Evolutionary conservation across 2,797 vertebrate genomes (phyloP).

Genomic region (Paedocypris micromegethes): DNA sequence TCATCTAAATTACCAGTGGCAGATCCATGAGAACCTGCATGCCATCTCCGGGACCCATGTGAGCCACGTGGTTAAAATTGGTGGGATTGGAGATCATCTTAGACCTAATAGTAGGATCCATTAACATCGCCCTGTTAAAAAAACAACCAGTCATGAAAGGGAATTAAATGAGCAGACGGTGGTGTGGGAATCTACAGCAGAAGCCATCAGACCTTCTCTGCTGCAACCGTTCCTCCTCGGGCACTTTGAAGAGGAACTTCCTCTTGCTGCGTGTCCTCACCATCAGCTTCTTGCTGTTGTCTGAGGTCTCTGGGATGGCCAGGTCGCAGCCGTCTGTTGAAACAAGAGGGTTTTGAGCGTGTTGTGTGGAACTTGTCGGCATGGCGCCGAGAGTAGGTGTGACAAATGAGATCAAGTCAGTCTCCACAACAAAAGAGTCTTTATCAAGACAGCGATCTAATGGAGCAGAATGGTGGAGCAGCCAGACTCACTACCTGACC

Average conservation of each 20-base stretch:
- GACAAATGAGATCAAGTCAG: constrained; percentile 41
- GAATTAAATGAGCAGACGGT: neutral
- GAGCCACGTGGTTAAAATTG: constrained; percentile 97
- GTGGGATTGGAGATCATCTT: constrained; percentile 96
- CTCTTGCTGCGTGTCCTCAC: constrained; percentile 92
- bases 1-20: constrained; percentile 79
- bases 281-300: constrained; percentile 93
- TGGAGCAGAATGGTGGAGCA: constrained; percentile 5
- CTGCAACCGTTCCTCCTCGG: constrained; percentile 82
- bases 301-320: constrained; percentile 84
- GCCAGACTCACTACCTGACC: neutral
- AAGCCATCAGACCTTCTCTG: constrained; percentile 60
- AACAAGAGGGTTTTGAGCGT: constrained; percentile 2
- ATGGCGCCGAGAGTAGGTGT: constrained; percentile 32
- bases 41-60: constrained; percentile 97
- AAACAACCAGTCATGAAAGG: too few relatives aligned
- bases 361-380: constrained; percentile 11
- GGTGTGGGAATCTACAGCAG: neutral
- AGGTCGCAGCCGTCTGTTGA: constrained; percentile 72
- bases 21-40: constrained; percentile 98
- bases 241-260: constrained; percentile 93
- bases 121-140: constrained; percentile 84
- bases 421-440: constrained; percentile 47
- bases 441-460: constrained; percentile 37
- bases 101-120: constrained; percentile 88